These are phyloP conservation scores for Bombus cullumanus DNA, from an alignment of 1,140 invertebrate genomes.

Conservation along the genomic window DNA sequence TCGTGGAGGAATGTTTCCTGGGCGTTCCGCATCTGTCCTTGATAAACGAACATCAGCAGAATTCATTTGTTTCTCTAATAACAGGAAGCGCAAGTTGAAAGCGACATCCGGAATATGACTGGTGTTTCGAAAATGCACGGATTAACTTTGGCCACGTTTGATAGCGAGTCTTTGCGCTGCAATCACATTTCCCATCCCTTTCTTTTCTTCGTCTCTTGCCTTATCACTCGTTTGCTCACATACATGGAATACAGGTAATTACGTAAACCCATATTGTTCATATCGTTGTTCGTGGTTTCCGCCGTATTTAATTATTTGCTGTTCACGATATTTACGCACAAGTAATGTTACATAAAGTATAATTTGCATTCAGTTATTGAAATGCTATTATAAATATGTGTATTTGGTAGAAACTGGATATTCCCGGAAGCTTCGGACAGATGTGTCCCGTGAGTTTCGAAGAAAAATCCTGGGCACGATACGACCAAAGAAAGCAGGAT, in stretches of 20 bases:
- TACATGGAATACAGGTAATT: not conserved
- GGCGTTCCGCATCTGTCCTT: constrained; percentile 65
- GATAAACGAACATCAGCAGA: constrained; percentile 62
- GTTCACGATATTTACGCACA: no score
- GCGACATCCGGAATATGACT: constrained; percentile 40
- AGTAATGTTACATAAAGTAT: no score
- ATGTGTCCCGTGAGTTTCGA: no score
- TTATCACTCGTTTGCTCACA: not conserved
- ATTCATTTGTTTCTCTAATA: constrained; percentile 64
- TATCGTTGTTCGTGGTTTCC: not conserved
- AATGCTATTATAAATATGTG: no score
- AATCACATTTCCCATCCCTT: not conserved
- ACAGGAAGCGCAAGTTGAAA: constrained; percentile 53
- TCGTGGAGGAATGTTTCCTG: constrained; percentile 70
- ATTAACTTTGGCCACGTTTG: not conserved
- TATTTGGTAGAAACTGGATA: no score
- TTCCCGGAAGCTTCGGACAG: no score
- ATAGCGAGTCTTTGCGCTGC: not conserved
- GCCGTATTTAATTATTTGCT: not conserved
- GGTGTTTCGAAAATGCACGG: constrained; percentile 48
- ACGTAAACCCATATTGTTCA: not conserved
- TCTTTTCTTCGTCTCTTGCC: not conserved
- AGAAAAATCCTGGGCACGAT: no score
- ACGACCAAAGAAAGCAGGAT: not conserved
- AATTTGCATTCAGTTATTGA: no score